These are phyloP conservation scores for Agrotis ipsilon DNA, from an alignment of 2,888 invertebrate species.

Conservation along the genomic window DNA sequence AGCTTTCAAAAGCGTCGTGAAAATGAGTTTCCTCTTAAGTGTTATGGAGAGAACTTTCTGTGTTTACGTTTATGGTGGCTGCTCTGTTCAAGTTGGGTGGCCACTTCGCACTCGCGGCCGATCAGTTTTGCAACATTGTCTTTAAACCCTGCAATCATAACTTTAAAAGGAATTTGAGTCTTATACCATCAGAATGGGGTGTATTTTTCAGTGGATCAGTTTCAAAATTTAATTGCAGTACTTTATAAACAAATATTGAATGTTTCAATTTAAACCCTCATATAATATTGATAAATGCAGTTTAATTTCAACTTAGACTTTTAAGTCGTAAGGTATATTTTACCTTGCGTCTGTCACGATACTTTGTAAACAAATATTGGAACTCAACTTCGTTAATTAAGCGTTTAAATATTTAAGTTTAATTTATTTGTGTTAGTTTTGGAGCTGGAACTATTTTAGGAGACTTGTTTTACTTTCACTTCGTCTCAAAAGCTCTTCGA, in stretches of 20 bases:
- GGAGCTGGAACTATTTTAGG: constrained; percentile 42
- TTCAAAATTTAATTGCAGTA: constrained; percentile 39
- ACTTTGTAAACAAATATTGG: constrained; percentile 53
- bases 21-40: background rate
- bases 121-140: constrained; percentile 69
- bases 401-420: constrained; percentile 53
- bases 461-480: constrained; percentile 20
- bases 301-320: constrained; percentile 14
- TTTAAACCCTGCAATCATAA: constrained; percentile 38
- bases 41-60: constrained; percentile 16
- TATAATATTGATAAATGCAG: constrained; percentile 9
- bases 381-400: constrained; percentile 60
- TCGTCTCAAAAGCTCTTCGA: background rate
- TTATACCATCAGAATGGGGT: background rate
- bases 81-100: constrained; percentile 75
- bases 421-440: constrained; percentile 35
- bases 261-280: constrained; percentile 49
- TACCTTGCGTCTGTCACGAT: constrained; percentile 16
- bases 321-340: constrained; percentile 1
- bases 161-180: constrained; percentile 8
- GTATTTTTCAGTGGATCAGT: background rate
- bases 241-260: constrained; percentile 58
- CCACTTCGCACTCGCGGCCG: constrained; percentile 59
- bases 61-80: background rate
- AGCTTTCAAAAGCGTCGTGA: background rate